Evolutionary conservation across 2,797 vertebrate species (phyloP).

Genomic region (Danionella dracula): DNA sequence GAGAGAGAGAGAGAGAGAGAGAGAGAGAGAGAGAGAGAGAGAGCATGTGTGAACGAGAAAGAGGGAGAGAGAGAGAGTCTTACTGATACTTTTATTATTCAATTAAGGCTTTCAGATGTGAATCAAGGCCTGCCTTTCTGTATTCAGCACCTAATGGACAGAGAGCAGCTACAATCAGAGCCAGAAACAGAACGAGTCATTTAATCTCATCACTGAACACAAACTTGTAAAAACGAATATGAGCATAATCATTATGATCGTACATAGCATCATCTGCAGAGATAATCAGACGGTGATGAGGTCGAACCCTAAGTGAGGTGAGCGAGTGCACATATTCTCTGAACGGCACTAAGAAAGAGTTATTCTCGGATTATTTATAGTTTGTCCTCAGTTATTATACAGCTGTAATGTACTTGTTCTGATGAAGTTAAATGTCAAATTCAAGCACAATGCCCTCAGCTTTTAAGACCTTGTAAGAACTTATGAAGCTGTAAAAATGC

Average conservation of each 20-base stretch:
- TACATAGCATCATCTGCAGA: background rate
- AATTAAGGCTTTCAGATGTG: slow-evolving; percentile 37
- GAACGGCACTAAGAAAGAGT: no score
- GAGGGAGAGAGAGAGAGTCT: background rate
- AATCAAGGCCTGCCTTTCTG: slow-evolving; percentile 22
- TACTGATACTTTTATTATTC: slow-evolving; percentile 7
- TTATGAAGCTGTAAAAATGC: no score
- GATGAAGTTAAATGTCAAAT: no score
- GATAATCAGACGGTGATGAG: slow-evolving; percentile 6
- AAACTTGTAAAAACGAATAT: slow-evolving; percentile 1
- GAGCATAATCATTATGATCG: background rate
- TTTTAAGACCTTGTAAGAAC: no score
- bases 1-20: background rate
- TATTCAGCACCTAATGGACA: slow-evolving; percentile 31
- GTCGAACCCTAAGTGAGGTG: slow-evolving; percentile 8
- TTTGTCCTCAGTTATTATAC: no score
- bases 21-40: background rate
- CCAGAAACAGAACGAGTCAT: slow-evolving; percentile 15
- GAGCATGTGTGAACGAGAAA: background rate
- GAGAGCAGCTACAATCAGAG: slow-evolving; percentile 24
- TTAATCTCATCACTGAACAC: background rate
- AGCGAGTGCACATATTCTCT: background rate
- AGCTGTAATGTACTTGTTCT: no score
- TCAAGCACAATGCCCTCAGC: no score
- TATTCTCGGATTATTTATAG: no score